phyloP scores from a whole-genome alignment of 2,888 invertebrate species.

The Chaetoderma sp. region DNA sequence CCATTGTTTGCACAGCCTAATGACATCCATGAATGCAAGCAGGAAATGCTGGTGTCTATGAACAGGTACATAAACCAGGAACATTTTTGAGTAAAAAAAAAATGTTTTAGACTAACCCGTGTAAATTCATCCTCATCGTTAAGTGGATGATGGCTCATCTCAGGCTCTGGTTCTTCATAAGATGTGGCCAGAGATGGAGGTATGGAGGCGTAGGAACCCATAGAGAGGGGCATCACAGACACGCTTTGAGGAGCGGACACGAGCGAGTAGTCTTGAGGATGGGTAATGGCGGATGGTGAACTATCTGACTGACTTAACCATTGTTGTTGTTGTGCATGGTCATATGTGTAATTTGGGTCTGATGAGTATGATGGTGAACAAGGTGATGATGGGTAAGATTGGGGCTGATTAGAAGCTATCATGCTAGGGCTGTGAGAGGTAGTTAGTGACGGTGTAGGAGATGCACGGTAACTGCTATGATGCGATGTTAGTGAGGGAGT shows the following conservation, averaged over 20 bases:
- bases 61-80: no score
- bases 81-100: neutral
- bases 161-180: neutral
- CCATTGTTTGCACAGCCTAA: no score
- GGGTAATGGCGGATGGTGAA: conserved; percentile 17
- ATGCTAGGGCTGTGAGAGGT: neutral
- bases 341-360: neutral
- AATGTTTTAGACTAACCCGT: conserved; percentile 53
- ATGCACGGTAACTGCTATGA: neutral
- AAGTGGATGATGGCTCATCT: neutral
- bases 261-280: no score
- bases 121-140: conserved; percentile 58
- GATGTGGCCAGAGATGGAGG: neutral
- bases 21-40: no score
- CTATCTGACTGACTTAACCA: neutral
- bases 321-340: neutral
- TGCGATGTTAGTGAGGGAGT: no score
- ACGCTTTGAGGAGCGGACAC: no score
- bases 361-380: neutral
- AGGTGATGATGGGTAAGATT: neutral
- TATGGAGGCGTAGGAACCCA: no score
- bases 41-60: no score
- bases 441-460: neutral
- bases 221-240: no score
- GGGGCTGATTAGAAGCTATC: neutral